Evolutionary conservation across 2,888 invertebrate genomes (phyloP), one percentile per base, ranked within the genome.

Genomic region (Uropetala carovei): DNA sequence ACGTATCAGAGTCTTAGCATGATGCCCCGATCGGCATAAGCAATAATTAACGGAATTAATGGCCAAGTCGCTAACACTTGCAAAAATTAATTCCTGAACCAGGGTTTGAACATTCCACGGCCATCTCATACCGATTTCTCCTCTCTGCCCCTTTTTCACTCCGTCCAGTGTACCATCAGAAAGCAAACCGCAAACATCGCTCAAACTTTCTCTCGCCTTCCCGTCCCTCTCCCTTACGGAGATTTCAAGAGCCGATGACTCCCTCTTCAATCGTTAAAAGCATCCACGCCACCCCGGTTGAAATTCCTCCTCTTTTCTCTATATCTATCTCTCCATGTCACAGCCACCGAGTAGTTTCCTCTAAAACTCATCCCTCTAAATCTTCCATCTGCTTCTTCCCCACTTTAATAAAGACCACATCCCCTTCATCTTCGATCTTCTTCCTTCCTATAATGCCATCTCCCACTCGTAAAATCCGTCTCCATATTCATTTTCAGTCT

Each of bases 231-330:
- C 68, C 75, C n/a, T n/a, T n/a, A n/a, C n/a, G n/a, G 75, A 27
- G 22, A 75, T 75, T 75, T 22, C 27, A 75, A 75, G 75, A 75
- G 27, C 75, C 43, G 43, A 43, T 43, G 43, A 43, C 43, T 43
- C 43, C 43, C 75, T 75, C 75, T 75, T 75, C 75, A 75, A 22
- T 27, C 75, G 75, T 75, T 75, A 27, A 75, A 75, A 75, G 75
- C 75, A 22, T 75, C 27, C 75, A 27, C 75, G 75, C 75, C 75
- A 75, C 27, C 75, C 43, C 22, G 8, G 75, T 13, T 22, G 22
- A 27, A 75, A 27, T 27, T 16, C 9, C 68, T 68, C 68, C 68
- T 68, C 68, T 22, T 43, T 43, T 43, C 43, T 43, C 43, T 43
- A 43, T 3, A 43, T 43, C 43, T 43, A 68, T 75, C 75, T 75